Percentiles rank a stretch among this genome's conserved stretches.
Evolutionary conservation across 1,140 invertebrate genomes (phyloP).

Genomic region (Drosophila bocki): DNA sequence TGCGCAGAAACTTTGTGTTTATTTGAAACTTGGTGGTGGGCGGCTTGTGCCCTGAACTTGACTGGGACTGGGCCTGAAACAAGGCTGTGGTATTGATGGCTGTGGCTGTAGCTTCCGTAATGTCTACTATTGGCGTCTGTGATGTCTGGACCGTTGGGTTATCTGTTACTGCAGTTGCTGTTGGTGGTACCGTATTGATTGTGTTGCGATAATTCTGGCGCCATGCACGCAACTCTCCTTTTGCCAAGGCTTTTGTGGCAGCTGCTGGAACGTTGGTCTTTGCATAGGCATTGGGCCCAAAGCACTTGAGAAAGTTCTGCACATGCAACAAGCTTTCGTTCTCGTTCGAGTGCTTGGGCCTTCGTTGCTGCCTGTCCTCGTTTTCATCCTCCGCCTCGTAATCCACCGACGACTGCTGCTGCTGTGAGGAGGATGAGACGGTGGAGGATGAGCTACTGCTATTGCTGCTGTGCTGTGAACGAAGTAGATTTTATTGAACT

Average conservation of each 20-base stretch:
- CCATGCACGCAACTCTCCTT: slow-evolving; percentile 58
- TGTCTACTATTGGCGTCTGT: neutral
- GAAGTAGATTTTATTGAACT: fast-evolving
- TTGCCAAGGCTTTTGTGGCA: slow-evolving; percentile 16
- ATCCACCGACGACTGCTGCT: slow-evolving; percentile 73
- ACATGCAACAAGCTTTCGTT: slow-evolving; percentile 76
- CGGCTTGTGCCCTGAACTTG: slow-evolving; percentile 46
- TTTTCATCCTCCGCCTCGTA: slow-evolving; percentile 83
- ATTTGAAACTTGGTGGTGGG: slow-evolving; percentile 75
- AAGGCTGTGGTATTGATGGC: neutral
- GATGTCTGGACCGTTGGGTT: slow-evolving; percentile 8
- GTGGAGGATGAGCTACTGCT: slow-evolving; percentile 58
- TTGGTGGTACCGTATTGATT: slow-evolving; percentile 4
- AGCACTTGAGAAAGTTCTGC: slow-evolving; percentile 82
- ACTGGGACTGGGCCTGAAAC: slow-evolving; percentile 18
- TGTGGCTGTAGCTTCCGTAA: slow-evolving; percentile 13
- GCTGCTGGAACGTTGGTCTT: slow-evolving; percentile 1
- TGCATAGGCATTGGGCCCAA: slow-evolving; percentile 62
- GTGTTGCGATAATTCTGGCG: slow-evolving; percentile 51
- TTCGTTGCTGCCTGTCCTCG: slow-evolving; percentile 59
- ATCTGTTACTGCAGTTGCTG: slow-evolving; percentile 1
- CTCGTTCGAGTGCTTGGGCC: slow-evolving; percentile 51
- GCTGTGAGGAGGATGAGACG: slow-evolving; percentile 71
- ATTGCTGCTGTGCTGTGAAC: slow-evolving; percentile 56
- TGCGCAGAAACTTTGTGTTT: slow-evolving; percentile 82